Percentiles rank a stretch among this genome's conserved stretches.
Conservation (phyloP, 2,888 invertebrate species). For the Thera obeliscata region DNA sequence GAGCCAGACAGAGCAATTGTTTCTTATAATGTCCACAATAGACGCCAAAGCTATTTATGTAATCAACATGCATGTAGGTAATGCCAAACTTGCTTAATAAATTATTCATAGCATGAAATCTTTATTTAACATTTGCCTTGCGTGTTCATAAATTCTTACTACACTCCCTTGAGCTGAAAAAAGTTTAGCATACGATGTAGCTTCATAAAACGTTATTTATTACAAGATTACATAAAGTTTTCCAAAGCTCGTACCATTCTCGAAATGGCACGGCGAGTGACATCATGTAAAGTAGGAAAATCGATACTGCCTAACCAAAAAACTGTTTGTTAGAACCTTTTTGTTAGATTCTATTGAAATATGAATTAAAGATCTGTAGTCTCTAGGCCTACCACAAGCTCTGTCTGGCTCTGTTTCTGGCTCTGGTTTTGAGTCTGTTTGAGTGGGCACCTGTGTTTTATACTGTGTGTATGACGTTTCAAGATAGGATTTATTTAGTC, state of each 20-base stretch:
- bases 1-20: no score
- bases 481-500: no score
- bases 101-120: conserved; percentile 18
- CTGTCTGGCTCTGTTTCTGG: no score
- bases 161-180: conserved; percentile 10
- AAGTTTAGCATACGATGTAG: conserved; percentile 13
- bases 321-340: conserved; percentile 9
- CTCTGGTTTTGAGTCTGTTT: no score
- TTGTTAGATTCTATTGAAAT: background rate
- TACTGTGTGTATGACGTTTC: no score
- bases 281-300: conserved; percentile 18
- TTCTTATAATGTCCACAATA: no score
- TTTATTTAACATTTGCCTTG: conserved; percentile 13
- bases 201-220: conserved; percentile 15
- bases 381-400: no score
- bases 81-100: background rate
- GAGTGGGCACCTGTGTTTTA: no score
- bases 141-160: conserved; percentile 22
- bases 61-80: background rate
- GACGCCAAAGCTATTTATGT: no score
- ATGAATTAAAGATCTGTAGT: background rate
- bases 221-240: conserved; percentile 15
- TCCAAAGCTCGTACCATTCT: conserved; percentile 16
- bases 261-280: conserved; percentile 19
- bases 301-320: conserved; percentile 11